Evolutionary conservation across 1,140 invertebrate species (phyloP), one percentile per base, ranked within the genome.

Genomic region (Laupala kohalensis): DNA sequence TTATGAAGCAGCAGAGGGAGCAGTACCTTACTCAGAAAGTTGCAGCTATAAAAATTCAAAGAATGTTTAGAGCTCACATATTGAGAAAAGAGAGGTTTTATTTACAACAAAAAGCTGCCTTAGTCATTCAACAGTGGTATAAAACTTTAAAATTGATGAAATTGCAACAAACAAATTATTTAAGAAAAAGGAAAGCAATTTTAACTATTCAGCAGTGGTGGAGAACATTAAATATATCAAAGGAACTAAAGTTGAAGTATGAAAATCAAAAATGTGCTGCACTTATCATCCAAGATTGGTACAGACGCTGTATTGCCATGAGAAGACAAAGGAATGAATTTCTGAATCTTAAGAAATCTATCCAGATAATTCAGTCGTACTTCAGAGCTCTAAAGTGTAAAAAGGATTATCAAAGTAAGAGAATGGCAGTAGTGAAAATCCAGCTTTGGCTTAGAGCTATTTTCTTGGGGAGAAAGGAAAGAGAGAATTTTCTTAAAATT

Each of bases 11-110:
- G 72, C 72, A 73, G 9, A 74, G 77, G 4, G 64, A 24, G 3
- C 70, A 81, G 15, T 86, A 81, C 74, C 6, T 78, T 4, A 71
- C 63, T 9, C 69, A 82, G 19, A 79, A 77, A 72, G 72, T 76
- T 19, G 77, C 82, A 9, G 78, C 78, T 25, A 75, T 79, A 15
- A 23, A 27, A 12, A 69, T 69, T 13, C 69, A 69, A 37, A 24
- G 23, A 69, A 25, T 5, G 29, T 69, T 30, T 25, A 3, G 69
- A 3, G 69, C 29, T 28, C n/a, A 15, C 19, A 13, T 69, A 25
- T 26, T 67, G 66, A 67, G 27, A 26, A 26, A 67, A 26, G 2
- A 67, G 19, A 26, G 23, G 9, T 9, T 9, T 9, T 12, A 19
- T 6, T 67, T 26, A 13, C 25, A 25, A 12, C 25, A 27, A 26